Base-by-base conservation (phyloP, 2,797 vertebrate genomes). In the Pogoniulus pusillus region DNA sequence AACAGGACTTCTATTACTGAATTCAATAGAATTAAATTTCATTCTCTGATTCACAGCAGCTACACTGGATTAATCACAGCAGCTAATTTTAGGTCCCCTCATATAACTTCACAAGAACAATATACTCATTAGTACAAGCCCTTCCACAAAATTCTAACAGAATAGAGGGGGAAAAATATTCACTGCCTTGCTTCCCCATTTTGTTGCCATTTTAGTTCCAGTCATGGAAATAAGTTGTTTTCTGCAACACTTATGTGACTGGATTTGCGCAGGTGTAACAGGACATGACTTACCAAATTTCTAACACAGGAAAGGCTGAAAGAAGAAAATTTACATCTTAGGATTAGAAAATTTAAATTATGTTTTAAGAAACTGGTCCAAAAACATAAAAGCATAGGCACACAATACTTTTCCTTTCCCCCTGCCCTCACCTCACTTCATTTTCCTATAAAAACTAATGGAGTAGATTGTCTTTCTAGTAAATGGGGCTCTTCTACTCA, bases 31-130 rank as follows among this genome's bases (percentile, higher is more conserved):
- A 74, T 4, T 12, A 78, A 72, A 78, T 69, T 85, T 83, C 30
- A 59, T 51, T 14, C 41, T 87, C 41, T 87, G 41, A 87, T 80
- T 87, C 77, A 91, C 47, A 74, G 59, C 41, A 89, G 57, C 73
- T 68, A 71, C 51, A 39, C 39, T 41, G 62, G 27, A 70, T 87
- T 93, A 82, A 80, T 82, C 65, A 87, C 18, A 85, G 70, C 32
- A 59, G 80, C 39, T 92, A 89, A 85, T 93, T 78, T 83, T 85
- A 93, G 64, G 43, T 14, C 83, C 37, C 55, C 51, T 43, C 34
- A 53, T 11, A 66, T 20, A 87, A 68, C 41, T 45, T 58, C 74
- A 23, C 26, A 80, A 89, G 63, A 72, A 60, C 16, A 72, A 34
- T n/a, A 72, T 19, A 81, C 9, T 72, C 53, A 59, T 87, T 70